Evolutionary conservation across 2,888 invertebrate genomes (phyloP), one percentile per base, ranked within the genome.

Genomic region (Drosophila mimica): DNA sequence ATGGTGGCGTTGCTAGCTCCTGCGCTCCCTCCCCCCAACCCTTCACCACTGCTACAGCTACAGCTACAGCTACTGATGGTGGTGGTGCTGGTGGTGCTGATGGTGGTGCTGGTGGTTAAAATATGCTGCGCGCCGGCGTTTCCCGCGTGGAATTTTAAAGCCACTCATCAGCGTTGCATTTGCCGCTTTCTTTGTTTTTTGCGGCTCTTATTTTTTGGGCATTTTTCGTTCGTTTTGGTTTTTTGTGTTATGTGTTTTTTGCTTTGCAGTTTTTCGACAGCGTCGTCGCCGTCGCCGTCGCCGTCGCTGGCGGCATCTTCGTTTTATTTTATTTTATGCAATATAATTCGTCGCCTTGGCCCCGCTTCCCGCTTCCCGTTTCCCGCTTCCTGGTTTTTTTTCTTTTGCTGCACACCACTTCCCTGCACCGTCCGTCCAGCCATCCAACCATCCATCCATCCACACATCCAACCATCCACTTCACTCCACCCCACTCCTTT

Each of bases 321-420:
- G 64, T 89, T 87, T 86, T 83, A 79, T 74, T 88, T 89, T 63
- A 70, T 73, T 89, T 75, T 73, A 90, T 88, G 86, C 86, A 89
- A 83, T 81, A 87, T 88, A 86, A 88, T 88, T 83, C 76, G 74
- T 54, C 61, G 72, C 62, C 70, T 74, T 60, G 63, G 52, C 79
- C 46, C 74, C 34, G 31, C 51, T n/a, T 33, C 17, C 17, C 51
- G 11, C 36, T 28, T 28, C 46, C 30, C 20, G 25, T 25, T 17
- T 3, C 40, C 20, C 15, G 20, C 31, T n/a, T 34, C 11, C 31
- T 9, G 25, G 46, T 7, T 20, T 46, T 46, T 46, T 46, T 20
- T 8, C 8, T 15, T 46, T 25, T 25, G 46, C 25, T 46, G 20
- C 20, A 4, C 56, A 9, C 25, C 43, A 9, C 20, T 60, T 15